phyloP scores from a whole-genome alignment of 2,888 invertebrate genomes.

The Ditylenchus weischeri region DNA sequence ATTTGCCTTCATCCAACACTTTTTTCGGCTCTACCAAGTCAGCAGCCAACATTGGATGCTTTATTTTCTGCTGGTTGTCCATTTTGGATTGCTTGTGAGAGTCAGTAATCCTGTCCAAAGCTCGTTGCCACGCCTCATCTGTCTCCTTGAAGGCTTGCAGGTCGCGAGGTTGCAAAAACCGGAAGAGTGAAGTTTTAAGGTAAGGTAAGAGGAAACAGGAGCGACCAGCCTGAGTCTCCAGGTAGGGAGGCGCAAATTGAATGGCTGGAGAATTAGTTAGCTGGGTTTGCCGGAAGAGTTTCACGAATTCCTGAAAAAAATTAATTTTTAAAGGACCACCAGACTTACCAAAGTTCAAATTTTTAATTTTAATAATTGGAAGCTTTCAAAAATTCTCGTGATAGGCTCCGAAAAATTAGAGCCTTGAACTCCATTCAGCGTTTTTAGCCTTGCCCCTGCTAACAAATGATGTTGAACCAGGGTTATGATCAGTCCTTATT shows the following conservation, averaged over 20 bases:
- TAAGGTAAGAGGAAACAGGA: constrained; percentile 6
- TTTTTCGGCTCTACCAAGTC: constrained; percentile 15
- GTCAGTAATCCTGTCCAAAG: constrained; percentile 7
- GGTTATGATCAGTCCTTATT: too few relatives aligned
- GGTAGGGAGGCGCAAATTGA: constrained; percentile 77
- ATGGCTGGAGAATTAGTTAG: constrained; percentile 83
- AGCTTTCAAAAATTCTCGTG: too few relatives aligned
- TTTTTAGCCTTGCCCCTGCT: too few relatives aligned
- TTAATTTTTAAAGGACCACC: too few relatives aligned
- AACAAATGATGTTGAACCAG: too few relatives aligned
- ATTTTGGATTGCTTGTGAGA: constrained; percentile 1
- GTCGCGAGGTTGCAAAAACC: constrained; percentile 21
- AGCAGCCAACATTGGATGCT: constrained; percentile 17
- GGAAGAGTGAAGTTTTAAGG: constrained; percentile 21
- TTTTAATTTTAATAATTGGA: too few relatives aligned
- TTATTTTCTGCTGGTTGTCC: constrained; percentile 21
- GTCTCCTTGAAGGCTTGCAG: constrained; percentile 14
- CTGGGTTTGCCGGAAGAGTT: constrained; percentile 36
- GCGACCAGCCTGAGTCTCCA: constrained; percentile 20
- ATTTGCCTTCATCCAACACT: constrained; percentile 10
- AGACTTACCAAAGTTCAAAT: too few relatives aligned
- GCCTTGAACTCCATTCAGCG: too few relatives aligned
- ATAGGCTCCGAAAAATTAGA: too few relatives aligned
- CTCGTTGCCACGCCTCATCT: constrained; percentile 15
- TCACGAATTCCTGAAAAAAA: constrained; percentile 29